Evolutionary conservation across 2,113 vertebrate genomes (phyloP), one percentile per base, ranked within the genome.

Genomic region (Malaclemys terrapin): DNA sequence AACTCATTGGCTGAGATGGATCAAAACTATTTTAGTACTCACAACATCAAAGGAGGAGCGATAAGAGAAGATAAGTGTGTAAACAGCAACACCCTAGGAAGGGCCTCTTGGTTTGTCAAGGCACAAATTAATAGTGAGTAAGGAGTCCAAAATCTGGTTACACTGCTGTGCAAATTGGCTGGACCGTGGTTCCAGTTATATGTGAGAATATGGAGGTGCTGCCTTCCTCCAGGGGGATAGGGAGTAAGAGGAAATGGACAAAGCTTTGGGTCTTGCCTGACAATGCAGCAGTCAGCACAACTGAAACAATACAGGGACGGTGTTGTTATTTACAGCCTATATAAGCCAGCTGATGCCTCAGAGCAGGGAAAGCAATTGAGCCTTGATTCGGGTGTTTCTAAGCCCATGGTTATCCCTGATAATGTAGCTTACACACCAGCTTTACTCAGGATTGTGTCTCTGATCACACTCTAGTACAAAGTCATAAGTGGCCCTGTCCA

Each of bases 61-160:
- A 76, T 75, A 31, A 35, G 29, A 69, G 35, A 75, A 27, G 38
- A 4, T 10, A 7, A 35, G 81, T 57, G 20, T 38, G 80, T n/a
- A 69, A 69, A n/a, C n/a, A 72, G n/a, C 8, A 72, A 72, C 29
- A 92, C 57, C 83, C 5, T 11, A 87, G 79, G 19, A 17, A 29
- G n/a, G n/a, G 4, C 5, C 2, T 0, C 47, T 62, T 81, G 12
- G 72, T 45, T 2, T 5, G 50, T 1, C 10, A 62, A 62, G 57
- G 57, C 25, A 62, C 27, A 62, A 62, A 31, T 31, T 10, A 57
- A 59, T 56, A 89, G 49, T 38, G n/a, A 72, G 35, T 72, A 38
- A 38, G 19, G 22, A n/a, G 27, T 38, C 69, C 5, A 12, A 72
- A 72, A 25, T 27, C 27, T 76, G 10, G 20, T 52, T 52, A 31